Conservation (phyloP, 2,113 vertebrate genomes). For the Vulpes vulpes region DNA sequence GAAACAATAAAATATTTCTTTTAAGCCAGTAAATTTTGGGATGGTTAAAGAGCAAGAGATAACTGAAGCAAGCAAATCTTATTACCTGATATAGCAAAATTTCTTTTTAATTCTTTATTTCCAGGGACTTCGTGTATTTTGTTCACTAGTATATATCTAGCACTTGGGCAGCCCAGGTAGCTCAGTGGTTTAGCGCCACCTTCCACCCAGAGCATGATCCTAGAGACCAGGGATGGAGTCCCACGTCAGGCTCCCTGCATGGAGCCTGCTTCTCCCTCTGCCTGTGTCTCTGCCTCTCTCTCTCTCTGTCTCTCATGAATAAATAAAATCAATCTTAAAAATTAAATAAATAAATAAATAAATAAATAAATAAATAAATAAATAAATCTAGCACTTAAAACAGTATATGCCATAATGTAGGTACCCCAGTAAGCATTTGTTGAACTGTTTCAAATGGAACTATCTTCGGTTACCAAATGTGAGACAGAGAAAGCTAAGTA, state of each 20-base stretch:
- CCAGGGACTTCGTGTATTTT: background rate
- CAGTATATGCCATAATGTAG: background rate
- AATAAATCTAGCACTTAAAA: background rate
- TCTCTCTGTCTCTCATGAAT: too few relatives aligned
- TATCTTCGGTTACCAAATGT: background rate
- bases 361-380: too few relatives aligned
- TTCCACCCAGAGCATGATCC: too few relatives aligned
- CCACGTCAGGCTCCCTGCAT: too few relatives aligned
- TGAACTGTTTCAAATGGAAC: slow-evolving; percentile 38
- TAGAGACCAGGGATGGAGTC: too few relatives aligned
- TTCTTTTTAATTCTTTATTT: background rate
- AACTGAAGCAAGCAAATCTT: slow-evolving; percentile 23
- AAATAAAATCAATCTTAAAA: too few relatives aligned
- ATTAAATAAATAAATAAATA: background rate
- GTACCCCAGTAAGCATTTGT: background rate
- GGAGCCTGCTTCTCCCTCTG: too few relatives aligned
- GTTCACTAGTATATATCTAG: background rate
- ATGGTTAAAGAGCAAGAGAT: background rate
- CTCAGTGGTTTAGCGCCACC: too few relatives aligned
- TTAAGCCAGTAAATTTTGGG: background rate
- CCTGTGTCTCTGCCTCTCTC: too few relatives aligned
- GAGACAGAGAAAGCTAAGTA: background rate
- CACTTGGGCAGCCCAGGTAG: background rate
- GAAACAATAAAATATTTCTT: slow-evolving; percentile 1
- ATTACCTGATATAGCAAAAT: background rate